phyloP scores from a whole-genome alignment of 2,888 invertebrate species.

The Chalcosyrphus nemorum region DNA sequence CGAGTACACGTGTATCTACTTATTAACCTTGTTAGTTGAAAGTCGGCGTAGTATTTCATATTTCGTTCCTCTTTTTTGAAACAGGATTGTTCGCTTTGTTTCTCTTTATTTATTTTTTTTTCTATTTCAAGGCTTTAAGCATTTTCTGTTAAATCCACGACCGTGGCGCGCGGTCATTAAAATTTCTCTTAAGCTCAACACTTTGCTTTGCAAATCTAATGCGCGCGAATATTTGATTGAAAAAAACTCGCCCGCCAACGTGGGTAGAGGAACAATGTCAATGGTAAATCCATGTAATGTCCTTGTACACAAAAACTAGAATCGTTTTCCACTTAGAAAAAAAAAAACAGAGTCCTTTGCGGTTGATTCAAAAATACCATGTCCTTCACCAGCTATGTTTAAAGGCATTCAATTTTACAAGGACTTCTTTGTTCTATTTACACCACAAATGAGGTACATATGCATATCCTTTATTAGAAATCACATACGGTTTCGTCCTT shows the following conservation, averaged over 20 bases:
- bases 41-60: too few relatives aligned
- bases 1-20: slow-evolving; percentile 9
- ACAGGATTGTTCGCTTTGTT: too few relatives aligned
- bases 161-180: not conserved
- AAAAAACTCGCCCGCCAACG: not conserved
- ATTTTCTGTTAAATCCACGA: not conserved
- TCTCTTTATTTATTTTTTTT: not conserved
- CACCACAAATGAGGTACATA: not conserved
- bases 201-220: slow-evolving; percentile 27
- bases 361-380: slow-evolving; percentile 8
- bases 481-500: not conserved
- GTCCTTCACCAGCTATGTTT: slow-evolving; percentile 10
- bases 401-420: not conserved
- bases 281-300: slow-evolving; percentile 26
- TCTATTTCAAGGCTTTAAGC: not conserved
- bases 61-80: too few relatives aligned
- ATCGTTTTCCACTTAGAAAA: not conserved
- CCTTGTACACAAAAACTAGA: slow-evolving; percentile 8
- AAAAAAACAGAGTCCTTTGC: slow-evolving; percentile 11
- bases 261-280: slow-evolving; percentile 2
- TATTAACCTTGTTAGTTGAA: slow-evolving; percentile 36
- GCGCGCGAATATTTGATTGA: slow-evolving; percentile 18
- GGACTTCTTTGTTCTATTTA: not conserved
- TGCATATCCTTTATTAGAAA: slow-evolving; percentile 18
- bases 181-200: not conserved